Conservation (phyloP, 2,888 invertebrate genomes). For the Sisyra nigra region DNA sequence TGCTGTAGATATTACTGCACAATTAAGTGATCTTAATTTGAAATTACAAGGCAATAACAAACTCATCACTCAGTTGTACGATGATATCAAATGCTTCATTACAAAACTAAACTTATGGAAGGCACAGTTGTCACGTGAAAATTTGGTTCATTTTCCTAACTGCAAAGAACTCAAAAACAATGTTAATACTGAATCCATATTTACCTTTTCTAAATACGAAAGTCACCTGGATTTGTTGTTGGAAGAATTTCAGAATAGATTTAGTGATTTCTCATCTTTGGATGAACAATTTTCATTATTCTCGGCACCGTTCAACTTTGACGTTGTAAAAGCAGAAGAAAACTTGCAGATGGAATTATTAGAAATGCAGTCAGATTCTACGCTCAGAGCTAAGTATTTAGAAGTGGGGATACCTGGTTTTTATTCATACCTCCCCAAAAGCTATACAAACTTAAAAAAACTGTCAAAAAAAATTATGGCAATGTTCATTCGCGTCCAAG, state of each 20-base stretch:
- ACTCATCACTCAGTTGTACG: slow-evolving; percentile 8
- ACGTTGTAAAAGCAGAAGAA: slow-evolving; percentile 8
- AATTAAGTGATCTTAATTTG: slow-evolving; percentile 9
- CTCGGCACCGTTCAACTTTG: slow-evolving; percentile 6
- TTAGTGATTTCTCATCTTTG: slow-evolving; percentile 8
- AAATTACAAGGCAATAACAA: slow-evolving; percentile 9
- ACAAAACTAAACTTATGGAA: slow-evolving; percentile 10
- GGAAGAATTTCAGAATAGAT: slow-evolving; percentile 10
- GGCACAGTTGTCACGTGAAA: too few species aligned
- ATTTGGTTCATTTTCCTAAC: slow-evolving; percentile 10
- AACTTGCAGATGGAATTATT: too few species aligned
- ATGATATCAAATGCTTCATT: slow-evolving; percentile 8
- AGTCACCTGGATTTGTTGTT: slow-evolving; percentile 9
- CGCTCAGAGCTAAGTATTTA: too few species aligned
- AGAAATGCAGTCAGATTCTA: too few species aligned
- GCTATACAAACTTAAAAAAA: too few species aligned
- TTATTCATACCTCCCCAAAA: too few species aligned
- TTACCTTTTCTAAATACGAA: slow-evolving; percentile 8
- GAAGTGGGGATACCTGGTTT: too few species aligned
- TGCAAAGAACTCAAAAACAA: slow-evolving; percentile 7
- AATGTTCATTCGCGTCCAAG: too few species aligned
- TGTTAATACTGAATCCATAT: slow-evolving; percentile 9
- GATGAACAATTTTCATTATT: slow-evolving; percentile 8
- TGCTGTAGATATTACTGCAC: slow-evolving; percentile 9
- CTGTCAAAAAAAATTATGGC: too few species aligned